A percentile compares a stretch with the other conserved stretches of the same genome.
Conservation (phyloP, 2,888 invertebrate species). For the Emmelina monodactyla region DNA sequence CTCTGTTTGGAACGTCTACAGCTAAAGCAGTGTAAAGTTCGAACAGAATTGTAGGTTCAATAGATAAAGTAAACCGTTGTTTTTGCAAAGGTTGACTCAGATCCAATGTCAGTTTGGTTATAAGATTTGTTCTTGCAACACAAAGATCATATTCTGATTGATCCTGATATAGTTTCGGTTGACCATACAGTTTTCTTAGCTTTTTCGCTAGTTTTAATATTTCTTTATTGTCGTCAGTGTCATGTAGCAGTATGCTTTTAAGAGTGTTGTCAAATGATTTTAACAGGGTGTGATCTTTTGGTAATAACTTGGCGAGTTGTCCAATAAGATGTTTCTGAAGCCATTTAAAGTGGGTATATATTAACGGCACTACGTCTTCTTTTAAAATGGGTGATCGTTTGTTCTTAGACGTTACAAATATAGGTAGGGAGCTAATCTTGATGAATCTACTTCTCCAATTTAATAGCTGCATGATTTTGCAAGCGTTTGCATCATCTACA, state of each 20-base stretch:
- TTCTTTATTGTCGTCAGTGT: slow-evolving; percentile 27
- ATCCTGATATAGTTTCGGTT: slow-evolving; percentile 39
- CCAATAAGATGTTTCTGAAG: slow-evolving; percentile 69
- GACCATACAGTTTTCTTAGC: slow-evolving; percentile 39
- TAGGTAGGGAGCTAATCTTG: slow-evolving; percentile 36
- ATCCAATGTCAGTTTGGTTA: slow-evolving; percentile 30
- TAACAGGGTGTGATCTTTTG: slow-evolving; percentile 18
- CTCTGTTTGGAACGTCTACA: slow-evolving; percentile 31
- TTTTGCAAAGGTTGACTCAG: slow-evolving; percentile 32
- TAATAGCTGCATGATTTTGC: slow-evolving; percentile 49
- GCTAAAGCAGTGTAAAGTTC: slow-evolving; percentile 29
- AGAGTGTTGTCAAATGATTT: slow-evolving; percentile 22
- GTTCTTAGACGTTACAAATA: slow-evolving; percentile 31
- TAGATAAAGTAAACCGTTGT: slow-evolving; percentile 27
- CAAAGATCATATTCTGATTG: slow-evolving; percentile 30
- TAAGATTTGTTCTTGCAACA: slow-evolving; percentile 23
- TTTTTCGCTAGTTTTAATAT: slow-evolving; percentile 42
- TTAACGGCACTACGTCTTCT: slow-evolving; percentile 64
- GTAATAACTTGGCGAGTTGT: slow-evolving; percentile 26
- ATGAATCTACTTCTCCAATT: slow-evolving; percentile 64
- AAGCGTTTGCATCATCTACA: slow-evolving; percentile 37
- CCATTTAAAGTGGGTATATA: slow-evolving; percentile 79
- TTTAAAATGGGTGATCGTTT: slow-evolving; percentile 38
- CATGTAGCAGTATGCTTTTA: slow-evolving; percentile 19
- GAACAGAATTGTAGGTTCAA: slow-evolving; percentile 20